Evolutionary conservation across 2,888 invertebrate species (phyloP).

Genomic region (Spatulosminthurus flaviceps): DNA sequence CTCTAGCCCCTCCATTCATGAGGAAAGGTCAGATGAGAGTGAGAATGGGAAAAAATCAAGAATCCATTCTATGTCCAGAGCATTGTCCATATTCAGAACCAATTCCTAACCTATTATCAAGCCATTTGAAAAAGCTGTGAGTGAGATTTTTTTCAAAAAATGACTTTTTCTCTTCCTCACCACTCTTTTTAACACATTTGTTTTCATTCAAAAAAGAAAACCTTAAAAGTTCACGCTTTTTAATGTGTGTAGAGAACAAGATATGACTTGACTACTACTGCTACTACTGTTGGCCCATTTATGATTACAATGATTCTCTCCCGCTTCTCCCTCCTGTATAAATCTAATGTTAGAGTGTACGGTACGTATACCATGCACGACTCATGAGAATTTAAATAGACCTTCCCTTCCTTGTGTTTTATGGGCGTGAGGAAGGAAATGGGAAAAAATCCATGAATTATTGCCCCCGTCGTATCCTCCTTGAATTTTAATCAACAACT

Average conservation of each 20-base stretch:
- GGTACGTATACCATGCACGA: no score
- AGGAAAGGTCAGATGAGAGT: no score
- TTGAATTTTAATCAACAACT: constrained; percentile 37
- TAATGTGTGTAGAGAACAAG: no score
- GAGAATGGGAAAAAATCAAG: constrained; percentile 13
- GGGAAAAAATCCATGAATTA: constrained; percentile 44
- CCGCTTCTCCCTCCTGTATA: no score
- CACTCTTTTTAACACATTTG: constrained; percentile 31
- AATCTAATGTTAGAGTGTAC: no score
- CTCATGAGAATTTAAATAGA: no score
- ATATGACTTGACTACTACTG: no score
- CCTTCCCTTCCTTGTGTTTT: constrained; percentile 49
- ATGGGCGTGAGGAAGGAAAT: constrained; percentile 55
- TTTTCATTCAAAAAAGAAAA: not conserved
- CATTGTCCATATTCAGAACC: constrained; percentile 44
- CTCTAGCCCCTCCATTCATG: not conserved
- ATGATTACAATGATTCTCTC: no score
- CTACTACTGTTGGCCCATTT: no score
- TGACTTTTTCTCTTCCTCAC: constrained; percentile 48
- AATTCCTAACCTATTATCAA: constrained; percentile 45
- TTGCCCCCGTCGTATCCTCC: constrained; percentile 10
- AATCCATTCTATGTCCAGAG: constrained; percentile 33
- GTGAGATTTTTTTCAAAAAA: constrained; percentile 54
- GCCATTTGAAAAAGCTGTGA: constrained; percentile 40
- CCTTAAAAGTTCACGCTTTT: no score